These are phyloP conservation scores for Mesitornis unicolor DNA, from an alignment of 2,113 vertebrate species.

Conservation along the genomic window DNA sequence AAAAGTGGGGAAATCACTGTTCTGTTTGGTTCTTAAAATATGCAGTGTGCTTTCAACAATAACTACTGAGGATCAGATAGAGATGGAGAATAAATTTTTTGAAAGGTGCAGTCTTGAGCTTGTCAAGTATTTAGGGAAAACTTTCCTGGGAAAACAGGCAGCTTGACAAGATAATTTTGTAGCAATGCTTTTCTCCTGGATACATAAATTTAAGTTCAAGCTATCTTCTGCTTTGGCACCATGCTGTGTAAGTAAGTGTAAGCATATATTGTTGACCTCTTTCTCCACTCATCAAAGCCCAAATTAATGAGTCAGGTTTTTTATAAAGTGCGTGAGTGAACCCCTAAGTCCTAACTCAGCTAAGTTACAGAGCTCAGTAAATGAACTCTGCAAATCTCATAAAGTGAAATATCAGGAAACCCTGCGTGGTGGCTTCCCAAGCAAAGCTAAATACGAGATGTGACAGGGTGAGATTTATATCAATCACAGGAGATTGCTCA, in stretches of 20 bases:
- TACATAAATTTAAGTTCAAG: slow-evolving; percentile 56
- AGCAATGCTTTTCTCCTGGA: slow-evolving; percentile 52
- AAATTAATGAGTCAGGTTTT: not conserved
- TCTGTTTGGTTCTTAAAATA: slow-evolving; percentile 67
- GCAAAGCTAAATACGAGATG: not conserved
- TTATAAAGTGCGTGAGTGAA: not conserved
- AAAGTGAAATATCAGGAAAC: not conserved
- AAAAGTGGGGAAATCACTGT: slow-evolving; percentile 65
- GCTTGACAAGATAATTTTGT: slow-evolving; percentile 60
- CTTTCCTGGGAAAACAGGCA: slow-evolving; percentile 64
- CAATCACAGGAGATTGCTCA: not conserved
- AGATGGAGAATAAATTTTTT: slow-evolving; percentile 64
- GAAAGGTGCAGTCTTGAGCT: slow-evolving; percentile 69
- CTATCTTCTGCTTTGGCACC: slow-evolving; percentile 16
- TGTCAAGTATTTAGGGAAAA: slow-evolving; percentile 67
- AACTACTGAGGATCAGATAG: slow-evolving; percentile 68
- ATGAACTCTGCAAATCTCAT: not conserved
- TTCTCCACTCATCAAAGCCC: not conserved
- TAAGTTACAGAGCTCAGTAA: not conserved
- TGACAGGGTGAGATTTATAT: not conserved
- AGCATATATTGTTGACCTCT: slow-evolving; percentile 34
- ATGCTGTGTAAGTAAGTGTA: not conserved
- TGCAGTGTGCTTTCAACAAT: slow-evolving; percentile 69
- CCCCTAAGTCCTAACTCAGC: not conserved
- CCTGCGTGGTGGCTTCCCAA: not conserved